Percentiles rank a stretch among this genome's conserved stretches.
phyloP scores from a whole-genome alignment of 2,113 vertebrate genomes.

The Empidonax traillii region DNA sequence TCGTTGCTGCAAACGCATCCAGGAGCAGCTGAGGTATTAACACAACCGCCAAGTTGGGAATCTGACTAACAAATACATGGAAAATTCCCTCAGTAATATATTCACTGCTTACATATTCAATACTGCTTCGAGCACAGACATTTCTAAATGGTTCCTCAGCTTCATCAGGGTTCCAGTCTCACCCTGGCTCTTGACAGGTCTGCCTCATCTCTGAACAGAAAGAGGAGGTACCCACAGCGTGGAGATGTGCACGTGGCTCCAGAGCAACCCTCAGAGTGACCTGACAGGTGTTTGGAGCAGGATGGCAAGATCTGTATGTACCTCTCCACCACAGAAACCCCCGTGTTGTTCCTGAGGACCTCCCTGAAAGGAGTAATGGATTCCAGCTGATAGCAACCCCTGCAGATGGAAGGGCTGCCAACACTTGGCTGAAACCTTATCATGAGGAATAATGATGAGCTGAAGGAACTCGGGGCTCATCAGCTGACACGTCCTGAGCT shows the following conservation, averaged over 20 bases:
- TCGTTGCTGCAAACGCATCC: conserved; percentile 1
- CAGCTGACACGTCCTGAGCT: not conserved
- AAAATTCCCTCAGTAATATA: conserved; percentile 47
- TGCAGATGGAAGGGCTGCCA: not conserved
- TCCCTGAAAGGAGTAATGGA: not conserved
- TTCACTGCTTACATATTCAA: conserved; percentile 56
- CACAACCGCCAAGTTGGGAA: not conserved
- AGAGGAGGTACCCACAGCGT: not conserved
- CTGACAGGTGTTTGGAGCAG: not conserved
- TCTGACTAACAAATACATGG: conserved; percentile 59
- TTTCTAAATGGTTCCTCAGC: conserved; percentile 18
- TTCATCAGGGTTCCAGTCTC: not conserved
- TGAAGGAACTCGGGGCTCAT: not conserved
- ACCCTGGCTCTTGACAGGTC: accelerated
- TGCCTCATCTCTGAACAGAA: not conserved
- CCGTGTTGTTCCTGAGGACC: not conserved
- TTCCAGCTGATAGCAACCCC: not conserved
- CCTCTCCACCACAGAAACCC: not conserved
- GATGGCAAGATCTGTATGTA: not conserved
- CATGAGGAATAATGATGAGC: not conserved
- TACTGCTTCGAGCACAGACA: not conserved
- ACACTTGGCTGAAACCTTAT: not conserved
- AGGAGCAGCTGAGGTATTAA: conserved; percentile 48
- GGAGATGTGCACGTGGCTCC: not conserved
- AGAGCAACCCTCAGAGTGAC: not conserved